A percentile compares a stretch with the other conserved stretches of the same genome.
phyloP scores from a whole-genome alignment of 30 jellyfish, hydroid and myxozoan species.

The Aurelia sp. region DNA sequence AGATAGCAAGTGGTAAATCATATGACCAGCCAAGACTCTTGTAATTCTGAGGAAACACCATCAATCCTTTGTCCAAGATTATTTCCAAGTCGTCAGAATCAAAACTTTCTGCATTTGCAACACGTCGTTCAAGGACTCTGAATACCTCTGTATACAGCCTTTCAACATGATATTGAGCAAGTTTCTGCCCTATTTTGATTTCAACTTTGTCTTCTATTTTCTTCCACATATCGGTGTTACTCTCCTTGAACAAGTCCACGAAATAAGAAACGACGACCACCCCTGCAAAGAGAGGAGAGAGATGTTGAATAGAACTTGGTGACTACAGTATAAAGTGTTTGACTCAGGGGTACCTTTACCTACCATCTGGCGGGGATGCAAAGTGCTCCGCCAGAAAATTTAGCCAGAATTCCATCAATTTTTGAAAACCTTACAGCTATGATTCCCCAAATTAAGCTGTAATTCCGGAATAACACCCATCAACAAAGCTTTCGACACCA shows the following conservation, averaged over 20 bases:
- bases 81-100: conserved; percentile 14
- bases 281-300: neutral
- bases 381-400: too few relatives aligned
- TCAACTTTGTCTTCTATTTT: conserved; percentile 9
- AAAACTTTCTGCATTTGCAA: neutral
- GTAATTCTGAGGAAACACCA: conserved; percentile 28
- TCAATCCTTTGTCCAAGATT: conserved; percentile 3
- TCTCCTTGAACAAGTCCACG: neutral
- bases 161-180: conserved; percentile 18
- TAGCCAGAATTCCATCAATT: too few relatives aligned
- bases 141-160: conserved; percentile 10
- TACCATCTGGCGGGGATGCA: too few relatives aligned
- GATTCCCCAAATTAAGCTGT: too few relatives aligned
- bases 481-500: too few relatives aligned
- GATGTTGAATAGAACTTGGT: too few relatives aligned
- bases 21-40: conserved; percentile 34
- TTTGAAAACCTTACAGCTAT: too few relatives aligned
- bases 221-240: neutral
- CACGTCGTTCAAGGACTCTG: conserved; percentile 1
- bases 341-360: too few relatives aligned
- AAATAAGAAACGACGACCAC: neutral
- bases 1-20: conserved; percentile 24
- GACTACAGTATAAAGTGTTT: too few relatives aligned
- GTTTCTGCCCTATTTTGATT: conserved; percentile 28
- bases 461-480: too few relatives aligned